Base-by-base conservation (phyloP, 2,113 vertebrate species). In the Cebidichthys violaceus region DNA sequence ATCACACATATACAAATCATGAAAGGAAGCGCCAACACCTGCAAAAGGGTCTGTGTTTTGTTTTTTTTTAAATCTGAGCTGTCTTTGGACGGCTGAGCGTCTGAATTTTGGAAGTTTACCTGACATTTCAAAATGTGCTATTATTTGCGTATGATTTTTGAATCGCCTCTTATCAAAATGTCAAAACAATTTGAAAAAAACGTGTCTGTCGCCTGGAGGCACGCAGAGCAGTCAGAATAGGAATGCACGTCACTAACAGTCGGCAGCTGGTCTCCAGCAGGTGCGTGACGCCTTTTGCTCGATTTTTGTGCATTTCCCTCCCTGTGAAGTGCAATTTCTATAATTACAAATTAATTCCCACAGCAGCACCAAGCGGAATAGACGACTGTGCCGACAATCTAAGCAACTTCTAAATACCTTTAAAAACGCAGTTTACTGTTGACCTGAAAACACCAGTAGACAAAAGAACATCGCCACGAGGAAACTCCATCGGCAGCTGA, bases 1-100 rank as follows among this genome's bases (percentile, higher is more conserved):
- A 24, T 67, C 47, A 70, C 59, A 82, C 61, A 77, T 47, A 45
- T 69, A 77, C 10, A 76, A 80, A 24, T 81, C 52, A 57, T 41
- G 31, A 41, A 41, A 64, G 86, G 78, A 79, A 86, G 78, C 11
- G 2, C 52, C 70, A 65, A 57, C 84, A 88, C 90, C 71, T 86
- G 85, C 59, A 72, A 57, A 57, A 55, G 17, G 35, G 43, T 39
- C 74, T 82, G 4, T 59, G 13, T 2, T 55, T 24, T 22, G 8
- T 6, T 22, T 52, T 50, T 6, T 50, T 52, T 15, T 77, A 13
- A 64, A 61, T 47, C 22, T 27, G 1, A 35, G 33, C 61, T 67
- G 15, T 62, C 17, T 68, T 37, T 74, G 41, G 64, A 70, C 76
- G 74, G 69, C 61, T 69, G 54, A 55, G 66, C 27, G 35, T 61